These are phyloP conservation scores for Triplophysa yarkandensis DNA, from an alignment of 2,797 vertebrate genomes.

Conservation along the genomic window DNA sequence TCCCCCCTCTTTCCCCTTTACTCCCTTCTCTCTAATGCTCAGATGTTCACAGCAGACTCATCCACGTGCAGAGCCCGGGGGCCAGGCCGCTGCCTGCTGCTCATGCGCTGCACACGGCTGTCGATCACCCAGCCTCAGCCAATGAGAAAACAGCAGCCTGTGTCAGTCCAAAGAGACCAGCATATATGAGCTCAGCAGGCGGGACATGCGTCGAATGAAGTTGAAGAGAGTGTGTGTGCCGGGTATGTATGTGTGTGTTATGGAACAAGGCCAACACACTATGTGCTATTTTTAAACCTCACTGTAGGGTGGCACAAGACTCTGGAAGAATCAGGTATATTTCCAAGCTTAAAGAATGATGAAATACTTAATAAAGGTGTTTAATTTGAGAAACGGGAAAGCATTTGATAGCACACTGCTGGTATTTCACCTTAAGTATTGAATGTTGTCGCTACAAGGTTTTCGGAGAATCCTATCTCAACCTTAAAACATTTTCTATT, in stretches of 20 bases:
- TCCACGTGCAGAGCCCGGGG: constrained; percentile 67
- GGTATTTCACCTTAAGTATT: not conserved
- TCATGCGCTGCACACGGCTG: constrained; percentile 44
- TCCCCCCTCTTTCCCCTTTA: constrained; percentile 70
- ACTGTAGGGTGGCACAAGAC: constrained; percentile 56
- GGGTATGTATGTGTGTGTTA: constrained; percentile 60
- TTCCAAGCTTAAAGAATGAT: constrained; percentile 3
- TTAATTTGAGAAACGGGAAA: not conserved
- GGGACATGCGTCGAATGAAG: constrained; percentile 50
- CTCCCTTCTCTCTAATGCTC: constrained; percentile 67
- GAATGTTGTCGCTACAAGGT: not conserved
- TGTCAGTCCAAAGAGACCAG: constrained; percentile 56
- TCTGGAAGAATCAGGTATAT: constrained; percentile 51
- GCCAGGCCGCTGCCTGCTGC: constrained; percentile 45
- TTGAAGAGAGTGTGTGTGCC: constrained; percentile 46
- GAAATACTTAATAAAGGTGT: not conserved
- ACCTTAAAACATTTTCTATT: not conserved
- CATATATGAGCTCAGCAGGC: constrained; percentile 65
- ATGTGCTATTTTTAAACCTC: constrained; percentile 69
- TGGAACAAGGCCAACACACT: constrained; percentile 71
- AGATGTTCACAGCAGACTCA: constrained; percentile 65
- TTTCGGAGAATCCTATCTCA: not conserved
- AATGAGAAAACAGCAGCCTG: constrained; percentile 24
- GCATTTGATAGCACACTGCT: not conserved
- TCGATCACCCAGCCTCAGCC: constrained; percentile 54